Evolutionary conservation across 1,140 invertebrate genomes (phyloP).

Genomic region (Luehdorfia chinensis): DNA sequence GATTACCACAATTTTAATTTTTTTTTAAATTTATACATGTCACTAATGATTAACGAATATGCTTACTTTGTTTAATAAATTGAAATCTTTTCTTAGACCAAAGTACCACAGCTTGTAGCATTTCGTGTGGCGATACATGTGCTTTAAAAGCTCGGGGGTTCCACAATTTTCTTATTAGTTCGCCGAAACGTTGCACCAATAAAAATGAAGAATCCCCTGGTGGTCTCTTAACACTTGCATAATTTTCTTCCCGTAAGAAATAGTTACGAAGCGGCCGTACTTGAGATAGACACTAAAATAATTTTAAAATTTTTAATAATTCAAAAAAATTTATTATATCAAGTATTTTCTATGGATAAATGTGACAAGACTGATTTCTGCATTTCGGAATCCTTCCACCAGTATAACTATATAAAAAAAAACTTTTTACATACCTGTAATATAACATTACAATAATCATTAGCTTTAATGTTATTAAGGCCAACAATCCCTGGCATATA

Average conservation of each 20-base stretch:
- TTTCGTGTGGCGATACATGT: conserved; percentile 99
- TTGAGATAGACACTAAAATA: conserved; percentile 91
- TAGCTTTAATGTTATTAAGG: conserved; percentile 99
- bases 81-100: conserved; percentile 99
- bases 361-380: no score
- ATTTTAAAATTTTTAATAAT: no score
- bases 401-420: no score
- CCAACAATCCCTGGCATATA: conserved; percentile 98
- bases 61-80: conserved; percentile 96
- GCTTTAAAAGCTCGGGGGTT: conserved; percentile 99
- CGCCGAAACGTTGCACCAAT: conserved; percentile 97
- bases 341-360: no score
- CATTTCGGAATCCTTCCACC: no score
- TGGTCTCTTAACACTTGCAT: conserved; percentile 91
- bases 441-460: conserved; percentile 99
- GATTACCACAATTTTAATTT: no score
- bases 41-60: not conserved
- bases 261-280: conserved; percentile 96
- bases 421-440: conserved; percentile 84
- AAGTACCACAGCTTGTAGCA: conserved; percentile 99
- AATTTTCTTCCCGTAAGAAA: conserved; percentile 96
- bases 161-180: conserved; percentile 98
- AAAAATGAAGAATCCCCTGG: conserved; percentile 95
- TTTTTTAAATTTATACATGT: conserved; percentile 15
- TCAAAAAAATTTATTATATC: not conserved